These are phyloP conservation scores for Petrophora chlorosata DNA, from an alignment of 2,888 invertebrate species.

Conservation along the genomic window DNA sequence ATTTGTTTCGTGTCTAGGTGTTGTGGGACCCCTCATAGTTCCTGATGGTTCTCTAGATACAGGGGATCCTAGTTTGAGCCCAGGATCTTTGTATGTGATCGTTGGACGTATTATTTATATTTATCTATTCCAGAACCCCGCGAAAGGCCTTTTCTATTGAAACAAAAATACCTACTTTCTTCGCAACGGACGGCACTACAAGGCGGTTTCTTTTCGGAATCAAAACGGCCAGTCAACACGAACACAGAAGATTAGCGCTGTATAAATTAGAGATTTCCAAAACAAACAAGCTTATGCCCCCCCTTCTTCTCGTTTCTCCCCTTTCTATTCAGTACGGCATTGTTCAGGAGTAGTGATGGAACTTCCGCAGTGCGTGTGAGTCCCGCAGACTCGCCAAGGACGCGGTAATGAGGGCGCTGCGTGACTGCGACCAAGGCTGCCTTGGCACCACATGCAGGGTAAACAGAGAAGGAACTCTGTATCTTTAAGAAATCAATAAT, in stretches of 20 bases:
- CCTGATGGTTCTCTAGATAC: no score
- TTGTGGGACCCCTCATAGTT: no score
- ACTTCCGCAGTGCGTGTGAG: constrained; percentile 55
- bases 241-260: not conserved
- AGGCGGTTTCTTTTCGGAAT: no score
- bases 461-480: constrained; percentile 2
- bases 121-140: no score
- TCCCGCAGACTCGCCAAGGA: constrained; percentile 50
- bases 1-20: no score
- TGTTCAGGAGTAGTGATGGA: constrained; percentile 30
- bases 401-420: constrained; percentile 57
- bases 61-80: no score
- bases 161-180: no score
- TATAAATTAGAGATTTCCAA: not conserved
- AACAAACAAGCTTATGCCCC: not conserved
- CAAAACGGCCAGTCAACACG: no score
- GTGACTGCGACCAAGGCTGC: constrained; percentile 55
- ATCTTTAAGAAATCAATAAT: not conserved
- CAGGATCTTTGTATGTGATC: no score
- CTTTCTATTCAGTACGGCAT: not conserved
- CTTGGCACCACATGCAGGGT: not conserved
- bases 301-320: not conserved
- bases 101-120: no score
- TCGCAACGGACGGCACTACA: no score
- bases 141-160: no score